Conservation (phyloP, 2,113 vertebrate species). For the Dicerorhinus sumatrensis region DNA sequence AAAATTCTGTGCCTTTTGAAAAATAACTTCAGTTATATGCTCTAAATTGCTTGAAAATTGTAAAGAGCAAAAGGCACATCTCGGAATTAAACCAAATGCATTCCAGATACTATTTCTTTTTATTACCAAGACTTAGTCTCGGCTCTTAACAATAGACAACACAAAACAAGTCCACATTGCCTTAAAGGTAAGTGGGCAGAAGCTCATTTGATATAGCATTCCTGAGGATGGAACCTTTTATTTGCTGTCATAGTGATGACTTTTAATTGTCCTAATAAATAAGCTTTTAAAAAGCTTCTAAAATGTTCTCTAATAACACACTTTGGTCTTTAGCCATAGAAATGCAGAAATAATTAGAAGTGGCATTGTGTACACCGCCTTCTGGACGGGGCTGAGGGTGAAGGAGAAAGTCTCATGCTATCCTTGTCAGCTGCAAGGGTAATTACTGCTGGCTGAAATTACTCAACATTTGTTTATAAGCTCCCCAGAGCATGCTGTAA, state of each 20-base stretch:
- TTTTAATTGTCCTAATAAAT: conserved; percentile 93
- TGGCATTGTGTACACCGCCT: conserved; percentile 94
- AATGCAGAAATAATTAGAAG: conserved; percentile 95
- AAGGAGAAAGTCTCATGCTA: conserved; percentile 99
- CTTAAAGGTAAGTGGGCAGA: conserved; percentile 85
- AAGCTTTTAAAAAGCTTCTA: conserved; percentile 91
- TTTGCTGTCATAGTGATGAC: conserved; percentile 91
- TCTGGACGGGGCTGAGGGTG: conserved; percentile 98
- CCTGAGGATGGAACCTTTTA: conserved; percentile 86
- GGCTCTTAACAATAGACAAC: conserved; percentile 60
- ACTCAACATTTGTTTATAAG: conserved; percentile 99
- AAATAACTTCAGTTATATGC: conserved; percentile 39
- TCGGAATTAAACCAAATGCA: conserved; percentile 63
- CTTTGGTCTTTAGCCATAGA: conserved; percentile 96
- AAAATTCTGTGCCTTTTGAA: conserved; percentile 41
- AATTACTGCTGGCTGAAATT: conserved; percentile 99
- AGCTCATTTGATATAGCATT: conserved; percentile 83
- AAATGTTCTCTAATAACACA: conserved; percentile 93
- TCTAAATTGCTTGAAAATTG: conserved; percentile 47
- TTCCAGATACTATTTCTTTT: conserved; percentile 56
- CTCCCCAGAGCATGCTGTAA: conserved; percentile 99
- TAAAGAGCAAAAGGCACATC: conserved; percentile 54
- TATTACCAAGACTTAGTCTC: conserved; percentile 16
- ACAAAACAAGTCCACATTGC: conserved; percentile 65
- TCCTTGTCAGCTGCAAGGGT: conserved; percentile 99